Base-by-base conservation (phyloP, 2,113 vertebrate species). In the Amblyopsis rosae region DNA sequence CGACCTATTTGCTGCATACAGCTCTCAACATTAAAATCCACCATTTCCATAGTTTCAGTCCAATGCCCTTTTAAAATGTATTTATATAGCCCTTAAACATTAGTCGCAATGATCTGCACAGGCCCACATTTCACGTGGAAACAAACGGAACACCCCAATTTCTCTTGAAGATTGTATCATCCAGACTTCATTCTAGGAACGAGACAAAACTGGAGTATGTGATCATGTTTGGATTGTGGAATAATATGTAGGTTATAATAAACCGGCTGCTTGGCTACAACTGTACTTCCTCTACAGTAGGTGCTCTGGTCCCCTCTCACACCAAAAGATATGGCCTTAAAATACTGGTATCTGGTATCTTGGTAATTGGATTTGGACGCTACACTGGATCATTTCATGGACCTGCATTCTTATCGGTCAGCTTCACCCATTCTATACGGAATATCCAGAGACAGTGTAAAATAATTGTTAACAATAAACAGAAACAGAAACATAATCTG, bases 391-490 rank as follows among this genome's bases (percentile, higher is more conserved):
- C 0, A 26, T 26, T 26, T 26, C 26, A 57, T 79, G 47, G 62
- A 76, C 78, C 59, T 63, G 65, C 69, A 56, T 67, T 70, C 51
- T 67, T 17, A 53, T 58, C 60, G 74, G 69, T 71, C 63, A 49
- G 63, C 59, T 70, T 61, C 62, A 76, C 47, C 78, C 59, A 59
- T 60, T 45, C 51, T 58, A 57, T 60, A 48, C 47, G 58, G 26
- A 62, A 67, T 66, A 46, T 68, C 76, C 77, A 70, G 60, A 61
- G 63, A 84, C 15, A 61, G 75, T 91, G 89, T 93, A 91, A 26
- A 90, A 92, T 92, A 92, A 91, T 91, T 80, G 71, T 78, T 67
- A 82, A 86, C 75, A 90, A 88, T 88, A 67, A 89, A 83, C 13
- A 88, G 54, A 70, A 59, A 32, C 60, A 33, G 33, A 60, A 79